phyloP scores from a whole-genome alignment of 2,797 vertebrate genomes.

The Coranthus polyacanthus region DNA sequence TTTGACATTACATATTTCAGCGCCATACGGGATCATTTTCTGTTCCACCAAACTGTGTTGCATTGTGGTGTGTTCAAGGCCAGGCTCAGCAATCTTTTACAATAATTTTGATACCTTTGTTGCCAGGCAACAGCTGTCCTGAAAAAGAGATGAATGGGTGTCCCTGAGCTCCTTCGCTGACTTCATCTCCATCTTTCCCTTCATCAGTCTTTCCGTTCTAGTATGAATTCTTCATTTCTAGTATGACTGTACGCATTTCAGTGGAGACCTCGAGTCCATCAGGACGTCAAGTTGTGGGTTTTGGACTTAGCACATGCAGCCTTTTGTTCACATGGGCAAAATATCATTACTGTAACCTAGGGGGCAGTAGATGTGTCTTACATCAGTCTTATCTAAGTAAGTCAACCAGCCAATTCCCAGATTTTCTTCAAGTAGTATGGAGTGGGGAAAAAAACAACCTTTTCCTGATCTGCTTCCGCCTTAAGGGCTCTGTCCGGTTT shows the following conservation, averaged over 20 bases:
- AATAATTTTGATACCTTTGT: constrained; percentile 74
- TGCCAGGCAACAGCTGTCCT: constrained; percentile 84
- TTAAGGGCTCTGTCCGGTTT: neutral
- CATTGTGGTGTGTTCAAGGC: constrained; percentile 59
- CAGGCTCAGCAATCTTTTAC: constrained; percentile 39
- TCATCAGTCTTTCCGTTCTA: constrained; percentile 31
- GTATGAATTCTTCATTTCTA: constrained; percentile 28
- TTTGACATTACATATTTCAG: neutral
- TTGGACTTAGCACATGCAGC: neutral
- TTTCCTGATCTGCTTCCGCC: neutral
- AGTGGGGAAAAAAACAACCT: neutral
- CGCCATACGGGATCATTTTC: neutral
- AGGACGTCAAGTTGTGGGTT: neutral
- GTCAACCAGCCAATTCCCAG: neutral
- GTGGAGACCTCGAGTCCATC: neutral
- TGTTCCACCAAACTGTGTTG: too few relatives aligned
- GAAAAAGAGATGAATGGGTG: constrained; percentile 65
- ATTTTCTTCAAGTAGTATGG: constrained; percentile 19
- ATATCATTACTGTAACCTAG: neutral
- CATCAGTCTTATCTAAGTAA: too few relatives aligned
- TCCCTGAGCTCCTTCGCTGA: constrained; percentile 63
- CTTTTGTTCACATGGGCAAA: constrained; percentile 7
- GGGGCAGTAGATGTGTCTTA: neutral
- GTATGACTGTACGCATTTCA: constrained; percentile 9
- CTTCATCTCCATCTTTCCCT: constrained; percentile 35